A percentile compares a stretch with the other conserved stretches of the same genome.
Conservation (phyloP, 2,888 invertebrate genomes). For the Epistrophe eligans region DNA sequence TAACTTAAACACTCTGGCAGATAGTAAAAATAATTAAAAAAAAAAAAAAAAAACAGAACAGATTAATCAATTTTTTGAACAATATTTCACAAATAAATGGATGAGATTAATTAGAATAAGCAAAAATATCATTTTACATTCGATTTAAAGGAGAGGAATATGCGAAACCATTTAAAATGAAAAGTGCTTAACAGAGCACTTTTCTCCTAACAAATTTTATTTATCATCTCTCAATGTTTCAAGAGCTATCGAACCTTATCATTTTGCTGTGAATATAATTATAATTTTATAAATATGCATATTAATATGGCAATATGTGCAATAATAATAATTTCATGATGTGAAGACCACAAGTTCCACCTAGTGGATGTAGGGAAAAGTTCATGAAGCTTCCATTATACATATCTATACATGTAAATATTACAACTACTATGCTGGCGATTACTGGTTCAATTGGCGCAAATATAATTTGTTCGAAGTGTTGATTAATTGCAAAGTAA, state of each 20-base stretch:
- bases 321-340: not conserved
- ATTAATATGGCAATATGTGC: constrained; percentile 23
- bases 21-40: too few species aligned
- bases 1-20: constrained; percentile 1
- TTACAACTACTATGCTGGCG: not conserved
- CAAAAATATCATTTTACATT: constrained; percentile 39
- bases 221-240: constrained; percentile 40
- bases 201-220: constrained; percentile 5
- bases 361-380: not conserved
- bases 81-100: constrained; percentile 8
- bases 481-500: constrained; percentile 61
- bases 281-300: not conserved
- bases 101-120: constrained; percentile 63
- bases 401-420: not conserved
- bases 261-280: constrained; percentile 15
- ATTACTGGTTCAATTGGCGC: constrained; percentile 5
- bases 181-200: constrained; percentile 30
- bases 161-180: constrained; percentile 28
- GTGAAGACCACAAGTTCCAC: not conserved
- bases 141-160: constrained; percentile 28
- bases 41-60: not conserved
- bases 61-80: constrained; percentile 39
- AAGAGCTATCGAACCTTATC: constrained; percentile 23
- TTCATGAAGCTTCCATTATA: not conserved
- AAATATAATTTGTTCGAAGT: constrained; percentile 26